These are phyloP conservation scores for Microplitis manilae DNA, from an alignment of 2,888 invertebrate species.

Conservation along the genomic window DNA sequence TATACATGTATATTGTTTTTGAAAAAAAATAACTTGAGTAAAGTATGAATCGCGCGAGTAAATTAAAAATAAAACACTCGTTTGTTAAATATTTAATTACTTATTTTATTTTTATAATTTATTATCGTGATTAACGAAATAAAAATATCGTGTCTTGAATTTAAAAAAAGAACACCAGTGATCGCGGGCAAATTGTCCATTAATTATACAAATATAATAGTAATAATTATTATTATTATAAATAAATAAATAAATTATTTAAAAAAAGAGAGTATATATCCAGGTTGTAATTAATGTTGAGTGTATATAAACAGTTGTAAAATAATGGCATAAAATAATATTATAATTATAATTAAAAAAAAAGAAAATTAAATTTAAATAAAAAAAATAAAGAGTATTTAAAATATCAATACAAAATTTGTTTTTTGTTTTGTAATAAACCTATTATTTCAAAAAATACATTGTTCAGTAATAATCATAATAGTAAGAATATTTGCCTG, in stretches of 20 bases:
- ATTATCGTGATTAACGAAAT: background rate
- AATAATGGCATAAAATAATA: background rate
- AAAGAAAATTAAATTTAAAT: conserved; percentile 20
- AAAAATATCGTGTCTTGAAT: background rate
- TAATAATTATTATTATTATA: background rate
- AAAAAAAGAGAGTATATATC: background rate
- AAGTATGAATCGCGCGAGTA: background rate
- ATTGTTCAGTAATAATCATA: conserved; percentile 2
- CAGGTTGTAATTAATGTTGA: background rate
- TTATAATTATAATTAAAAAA: conserved; percentile 12
- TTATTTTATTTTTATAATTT: background rate
- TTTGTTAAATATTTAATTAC: background rate
- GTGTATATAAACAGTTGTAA: background rate
- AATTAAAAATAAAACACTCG: background rate
- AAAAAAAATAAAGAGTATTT: conserved; percentile 14
- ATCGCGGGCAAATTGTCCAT: background rate
- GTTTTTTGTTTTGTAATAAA: conserved; percentile 32
- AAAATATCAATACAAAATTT: background rate
- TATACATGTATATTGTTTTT: background rate
- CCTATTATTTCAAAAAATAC: conserved; percentile 35
- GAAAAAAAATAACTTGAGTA: background rate
- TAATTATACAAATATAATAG: background rate
- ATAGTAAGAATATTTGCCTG: conserved; percentile 15
- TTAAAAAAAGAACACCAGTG: background rate
- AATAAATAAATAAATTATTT: background rate